Percentiles rank a stretch among this genome's conserved stretches.
phyloP scores from a whole-genome alignment of 2,888 invertebrate species.

The Merodon equestris region DNA sequence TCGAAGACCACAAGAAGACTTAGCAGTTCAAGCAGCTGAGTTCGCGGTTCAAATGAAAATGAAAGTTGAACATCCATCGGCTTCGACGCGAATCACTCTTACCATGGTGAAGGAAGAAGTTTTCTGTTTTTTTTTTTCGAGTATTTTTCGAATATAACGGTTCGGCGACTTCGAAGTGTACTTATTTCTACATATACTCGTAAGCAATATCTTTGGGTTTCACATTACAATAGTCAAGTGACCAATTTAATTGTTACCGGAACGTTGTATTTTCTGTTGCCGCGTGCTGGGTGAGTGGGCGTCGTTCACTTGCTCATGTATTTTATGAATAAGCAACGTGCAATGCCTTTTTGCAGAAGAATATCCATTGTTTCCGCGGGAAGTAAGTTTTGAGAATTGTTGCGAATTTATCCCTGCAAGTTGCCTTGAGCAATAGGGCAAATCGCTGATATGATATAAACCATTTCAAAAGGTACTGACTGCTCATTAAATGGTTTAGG shows the following conservation, averaged over 20 bases:
- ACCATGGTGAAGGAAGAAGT: background rate
- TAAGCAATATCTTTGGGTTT: constrained; percentile 14
- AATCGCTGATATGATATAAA: too few species aligned
- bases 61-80: constrained; percentile 24
- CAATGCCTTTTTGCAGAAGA: too few species aligned
- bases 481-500: too few species aligned
- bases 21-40: constrained; percentile 18
- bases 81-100: constrained; percentile 23
- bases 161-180: constrained; percentile 4
- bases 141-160: constrained; percentile 24
- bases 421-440: too few species aligned
- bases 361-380: too few species aligned
- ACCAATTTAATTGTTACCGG: constrained; percentile 45
- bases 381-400: too few species aligned
- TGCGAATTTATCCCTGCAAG: too few species aligned
- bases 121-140: constrained; percentile 5
- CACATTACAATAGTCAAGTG: constrained; percentile 43
- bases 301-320: constrained; percentile 5
- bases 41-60: constrained; percentile 42
- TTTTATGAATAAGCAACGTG: too few species aligned
- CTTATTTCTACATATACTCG: background rate
- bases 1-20: constrained; percentile 5
- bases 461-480: too few species aligned
- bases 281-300: background rate
- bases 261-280: background rate